Evolutionary conservation across 1,140 invertebrate species (phyloP), one percentile per base, ranked within the genome.

Genomic region (Rhyacophila brunnea): DNA sequence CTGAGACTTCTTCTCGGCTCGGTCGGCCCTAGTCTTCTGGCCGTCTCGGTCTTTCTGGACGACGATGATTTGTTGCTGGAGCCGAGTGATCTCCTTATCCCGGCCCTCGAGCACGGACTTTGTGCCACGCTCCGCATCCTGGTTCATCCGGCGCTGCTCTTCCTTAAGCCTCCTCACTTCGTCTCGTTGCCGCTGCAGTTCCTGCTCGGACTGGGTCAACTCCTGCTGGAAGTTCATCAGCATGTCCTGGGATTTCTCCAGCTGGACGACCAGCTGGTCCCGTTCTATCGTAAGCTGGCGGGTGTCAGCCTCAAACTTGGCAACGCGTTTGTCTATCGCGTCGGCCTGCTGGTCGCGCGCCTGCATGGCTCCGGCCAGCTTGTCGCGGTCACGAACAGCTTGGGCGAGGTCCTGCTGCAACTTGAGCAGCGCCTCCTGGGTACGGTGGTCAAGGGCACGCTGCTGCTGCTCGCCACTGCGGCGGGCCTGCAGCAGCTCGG

Each of bases 211-310:
- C 53, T 88, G 83, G 67, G 91, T 90, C 49, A 95, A 69, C 68
- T 95, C 91, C 68, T 92, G 87, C 72, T 94, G 92, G 87, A 95
- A 94, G 73, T 92, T 92, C 74, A 94, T 88, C 36, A 95, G 73
- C 84, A 95, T 93, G 67, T 94, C 92, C 71, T 95, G 92, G 5
- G 90, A 92, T 73, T 95, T 95, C 72, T 95, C 92, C 67, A 95
- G 70, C 71, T 95, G 92, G 46, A 88, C 85, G 0, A 95, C 91
- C 52, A 95, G 73, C 71, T 95, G 91, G 70, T 95, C 92, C 10
- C 92, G 75, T 73, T 95, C 92, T 35, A 88, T 83, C 32, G 89
- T 88, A 66, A 95, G 68, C 71, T 94, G 90, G 68, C 92, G 93
- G 58, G 89, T 84, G 60, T 95, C 92, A 1, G 82, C 81, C 70